phyloP scores from a whole-genome alignment of 1,140 invertebrate genomes.

The Neodiprion lecontei region DNA sequence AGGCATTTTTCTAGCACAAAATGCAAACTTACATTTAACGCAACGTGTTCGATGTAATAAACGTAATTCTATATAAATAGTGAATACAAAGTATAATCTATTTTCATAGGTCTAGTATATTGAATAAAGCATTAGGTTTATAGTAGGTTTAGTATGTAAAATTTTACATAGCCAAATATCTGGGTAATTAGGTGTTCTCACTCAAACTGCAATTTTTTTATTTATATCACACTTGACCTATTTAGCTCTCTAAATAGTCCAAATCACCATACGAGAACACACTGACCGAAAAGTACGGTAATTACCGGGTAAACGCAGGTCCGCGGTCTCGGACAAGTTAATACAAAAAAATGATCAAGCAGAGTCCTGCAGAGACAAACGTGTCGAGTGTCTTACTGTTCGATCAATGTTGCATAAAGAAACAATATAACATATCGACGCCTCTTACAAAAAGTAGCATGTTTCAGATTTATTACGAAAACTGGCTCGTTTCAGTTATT shows the following conservation, averaged over 20 bases:
- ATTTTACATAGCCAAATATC: neutral
- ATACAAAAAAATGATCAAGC: neutral
- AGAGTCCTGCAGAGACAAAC: neutral
- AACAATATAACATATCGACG: neutral
- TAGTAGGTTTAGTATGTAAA: too few species aligned
- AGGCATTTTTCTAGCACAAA: neutral
- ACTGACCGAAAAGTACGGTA: neutral
- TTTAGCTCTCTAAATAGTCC: neutral
- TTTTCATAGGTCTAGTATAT: too few species aligned
- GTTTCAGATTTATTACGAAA: too few species aligned
- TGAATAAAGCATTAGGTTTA: too few species aligned
- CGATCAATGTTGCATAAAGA: neutral
- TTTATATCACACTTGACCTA: neutral
- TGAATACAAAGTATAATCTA: conserved; percentile 1
- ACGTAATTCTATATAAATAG: neutral
- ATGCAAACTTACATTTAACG: neutral
- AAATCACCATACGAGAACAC: neutral
- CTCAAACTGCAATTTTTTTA: neutral
- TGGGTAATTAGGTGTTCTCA: neutral
- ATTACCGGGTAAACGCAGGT: neutral
- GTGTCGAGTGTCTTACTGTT: neutral
- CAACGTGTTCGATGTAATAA: neutral
- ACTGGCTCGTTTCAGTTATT: too few species aligned
- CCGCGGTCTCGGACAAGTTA: conserved; percentile 3
- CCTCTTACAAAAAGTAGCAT: too few species aligned